A percentile compares a stretch with the other conserved stretches of the same genome.
Evolutionary conservation across 2,113 vertebrate species (phyloP).

Genomic region (Spea multiplicata): DNA sequence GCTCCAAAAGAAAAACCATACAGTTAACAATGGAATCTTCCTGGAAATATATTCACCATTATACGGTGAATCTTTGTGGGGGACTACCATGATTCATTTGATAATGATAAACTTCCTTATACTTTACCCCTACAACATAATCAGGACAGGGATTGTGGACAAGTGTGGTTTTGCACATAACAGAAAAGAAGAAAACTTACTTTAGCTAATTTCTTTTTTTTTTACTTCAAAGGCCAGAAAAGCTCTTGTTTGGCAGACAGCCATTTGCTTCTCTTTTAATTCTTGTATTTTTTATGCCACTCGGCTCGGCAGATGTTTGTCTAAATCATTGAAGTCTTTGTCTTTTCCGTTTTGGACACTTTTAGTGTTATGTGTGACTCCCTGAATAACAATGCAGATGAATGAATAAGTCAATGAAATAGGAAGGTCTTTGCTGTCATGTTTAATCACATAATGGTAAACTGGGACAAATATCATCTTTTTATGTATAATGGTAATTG

Average conservation of each 20-base stretch:
- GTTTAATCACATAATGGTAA: no score
- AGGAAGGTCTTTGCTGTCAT: not conserved
- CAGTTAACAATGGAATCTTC: no score
- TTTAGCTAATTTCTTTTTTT: constrained; percentile 33
- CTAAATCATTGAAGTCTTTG: constrained; percentile 46
- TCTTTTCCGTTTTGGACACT: constrained; percentile 40
- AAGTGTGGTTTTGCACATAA: no score
- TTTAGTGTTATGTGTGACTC: constrained; percentile 31
- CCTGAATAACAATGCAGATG: constrained; percentile 38
- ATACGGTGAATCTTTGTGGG: no score
- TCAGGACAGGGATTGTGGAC: no score
- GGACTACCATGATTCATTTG: no score
- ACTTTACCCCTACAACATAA: no score
- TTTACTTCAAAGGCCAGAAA: constrained; percentile 30
- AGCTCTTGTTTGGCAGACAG: constrained; percentile 37
- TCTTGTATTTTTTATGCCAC: constrained; percentile 44
- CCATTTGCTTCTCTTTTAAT: constrained; percentile 34
- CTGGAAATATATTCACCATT: no score
- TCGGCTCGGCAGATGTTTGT: constrained; percentile 38
- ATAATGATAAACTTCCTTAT: no score
- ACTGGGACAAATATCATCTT: no score
- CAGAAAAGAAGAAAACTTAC: constrained; percentile 12
- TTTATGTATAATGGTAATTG: no score
- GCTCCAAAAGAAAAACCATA: no score
- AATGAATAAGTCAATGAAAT: constrained; percentile 12